Base-by-base conservation (phyloP, 2,113 vertebrate species). In the Ciconia maguari region DNA sequence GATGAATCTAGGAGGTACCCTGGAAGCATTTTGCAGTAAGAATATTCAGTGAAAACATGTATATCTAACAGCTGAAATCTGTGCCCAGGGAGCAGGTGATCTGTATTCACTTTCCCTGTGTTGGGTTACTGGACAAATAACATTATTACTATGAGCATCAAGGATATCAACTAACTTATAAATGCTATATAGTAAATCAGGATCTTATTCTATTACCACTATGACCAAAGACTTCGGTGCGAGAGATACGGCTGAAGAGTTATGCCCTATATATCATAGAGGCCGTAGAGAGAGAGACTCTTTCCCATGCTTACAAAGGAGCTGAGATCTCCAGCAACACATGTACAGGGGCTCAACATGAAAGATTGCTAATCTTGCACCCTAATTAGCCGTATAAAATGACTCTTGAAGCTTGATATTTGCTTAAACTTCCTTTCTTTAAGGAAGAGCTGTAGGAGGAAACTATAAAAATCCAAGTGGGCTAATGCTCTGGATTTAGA, bases 391-490 rank as follows among this genome's bases (percentile, higher is more conserved):
- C 44, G 34, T 24, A 74, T 8, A 55, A 86, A 95, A 76, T 94
- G 4, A 93, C 46, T 97, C 79, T n/a, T 65, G 62, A 79, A 93
- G 80, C 27, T 52, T 87, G 75, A 29, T 92, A 78, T 88, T 96
- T 95, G 46, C 21, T 91, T 93, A 90, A 83, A 29, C 60, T 84
- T 90, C 83, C 66, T 89, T 91, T 95, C 92, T 91, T 95, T 93
- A 94, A 78, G 84, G 82, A 96, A 57, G 70, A 96, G n/a, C 58
- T 83, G 93, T 49, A 92, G 94, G 90, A 90, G 68, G 83, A 69
- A 96, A 71, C 71, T 85, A 74, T 83, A 95, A 96, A 96, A 95
- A 83, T 72, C 80, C 54, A 76, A 75, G 84, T 78, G 85, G 89
- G 72, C 25, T 89, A 94, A 62, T 13, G 30, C 38, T 83, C 91